A percentile compares a stretch with the other conserved stretches of the same genome.
Conservation (phyloP, 2,888 invertebrate species). For the Callinectes sapidus region DNA sequence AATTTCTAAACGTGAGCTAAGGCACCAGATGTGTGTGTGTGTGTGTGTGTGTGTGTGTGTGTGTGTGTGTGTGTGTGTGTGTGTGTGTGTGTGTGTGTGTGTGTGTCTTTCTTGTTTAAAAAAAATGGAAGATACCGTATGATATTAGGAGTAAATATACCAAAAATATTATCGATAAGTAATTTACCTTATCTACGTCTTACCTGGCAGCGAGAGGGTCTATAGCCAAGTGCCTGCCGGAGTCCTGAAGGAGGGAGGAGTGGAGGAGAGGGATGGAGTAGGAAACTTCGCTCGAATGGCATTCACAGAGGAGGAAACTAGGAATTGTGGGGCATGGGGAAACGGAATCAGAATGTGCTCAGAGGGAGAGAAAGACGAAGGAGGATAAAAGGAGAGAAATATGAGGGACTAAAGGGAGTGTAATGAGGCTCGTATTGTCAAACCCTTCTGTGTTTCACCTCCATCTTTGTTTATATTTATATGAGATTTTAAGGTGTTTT, state of each 20-base stretch:
- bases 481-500: too few species aligned
- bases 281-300: not conserved
- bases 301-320: conserved; percentile 24
- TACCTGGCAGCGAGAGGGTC: not conserved
- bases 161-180: not conserved
- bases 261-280: not conserved
- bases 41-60: conserved; percentile 30
- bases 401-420: too few species aligned
- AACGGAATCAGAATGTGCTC: not conserved
- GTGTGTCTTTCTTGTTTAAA: conserved; percentile 8
- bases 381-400: not conserved
- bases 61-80: conserved; percentile 25
- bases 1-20: not conserved
- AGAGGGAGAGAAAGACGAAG: not conserved
- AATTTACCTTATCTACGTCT: not conserved
- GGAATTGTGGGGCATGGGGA: not conserved
- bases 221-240: not conserved
- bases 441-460: too few species aligned
- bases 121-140: too few species aligned
- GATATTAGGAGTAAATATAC: not conserved
- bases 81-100: conserved; percentile 32
- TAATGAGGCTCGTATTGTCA: not conserved
- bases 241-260: not conserved
- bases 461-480: too few species aligned
- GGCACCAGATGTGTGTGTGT: not conserved